phyloP scores from a whole-genome alignment of 2,113 vertebrate genomes.

The Nibea albiflora region DNA sequence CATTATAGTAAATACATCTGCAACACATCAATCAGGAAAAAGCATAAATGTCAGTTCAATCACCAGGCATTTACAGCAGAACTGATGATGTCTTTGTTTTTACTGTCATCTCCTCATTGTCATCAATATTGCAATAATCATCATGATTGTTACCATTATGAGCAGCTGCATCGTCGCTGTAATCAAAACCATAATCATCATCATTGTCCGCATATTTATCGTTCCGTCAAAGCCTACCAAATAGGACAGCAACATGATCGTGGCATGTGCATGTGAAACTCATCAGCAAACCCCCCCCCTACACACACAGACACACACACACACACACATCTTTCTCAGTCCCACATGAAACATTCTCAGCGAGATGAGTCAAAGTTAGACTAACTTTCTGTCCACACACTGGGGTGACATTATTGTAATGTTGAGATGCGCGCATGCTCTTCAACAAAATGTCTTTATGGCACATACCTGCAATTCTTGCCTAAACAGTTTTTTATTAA shows the following conservation, averaged over 20 bases:
- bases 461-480: conserved; percentile 21
- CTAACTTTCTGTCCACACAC: conserved; percentile 25
- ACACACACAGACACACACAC: not conserved
- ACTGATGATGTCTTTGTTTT: conserved; percentile 16
- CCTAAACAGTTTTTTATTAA: conserved; percentile 21
- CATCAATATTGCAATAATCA: conserved; percentile 13
- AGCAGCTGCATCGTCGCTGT: not conserved
- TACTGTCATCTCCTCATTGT: conserved; percentile 1
- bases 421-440: conserved; percentile 5
- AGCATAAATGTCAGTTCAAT: not conserved
- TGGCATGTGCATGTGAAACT: not conserved
- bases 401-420: conserved; percentile 51
- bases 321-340: not conserved
- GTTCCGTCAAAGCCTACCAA: not conserved
- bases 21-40: conserved; percentile 13
- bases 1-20: not conserved
- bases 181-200: conserved; percentile 41
- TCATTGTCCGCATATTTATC: conserved; percentile 20
- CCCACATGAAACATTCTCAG: not conserved
- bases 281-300: not conserved
- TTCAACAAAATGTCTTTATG: conserved; percentile 53
- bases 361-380: conserved; percentile 47
- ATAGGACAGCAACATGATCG: not conserved
- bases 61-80: not conserved
- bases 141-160: conserved; percentile 7